Base-by-base conservation (phyloP, 2,888 invertebrate species). In the Macrophya annulata region DNA sequence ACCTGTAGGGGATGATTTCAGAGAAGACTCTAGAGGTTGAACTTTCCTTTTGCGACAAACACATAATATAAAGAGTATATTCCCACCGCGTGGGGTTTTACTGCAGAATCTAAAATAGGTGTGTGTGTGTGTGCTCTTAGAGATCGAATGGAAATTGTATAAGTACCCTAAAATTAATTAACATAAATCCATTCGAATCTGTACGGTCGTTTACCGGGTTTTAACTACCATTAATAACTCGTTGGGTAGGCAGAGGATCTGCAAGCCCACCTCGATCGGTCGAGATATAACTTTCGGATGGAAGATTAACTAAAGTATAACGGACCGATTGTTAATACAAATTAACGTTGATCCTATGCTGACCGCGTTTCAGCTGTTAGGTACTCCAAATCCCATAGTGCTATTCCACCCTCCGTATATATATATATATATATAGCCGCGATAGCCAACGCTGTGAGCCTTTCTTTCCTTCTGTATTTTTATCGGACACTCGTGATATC, bases 241-340 rank as follows among this genome's bases (percentile, higher is more conserved):
- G 83, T 62, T n/a, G 77, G 40, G 84, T 55, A 65, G 85, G 77
- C 85, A 79, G 55, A 76, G 77, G 48, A 79, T 71, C 40, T 21
- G 43, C n/a, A n/a, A 81, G 43, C 81, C 59, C 21, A 15, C 81
- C 81, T 81, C 86, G 85, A 84, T 87, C 85, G 87, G 25, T 51
- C 43, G 55, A 74, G 83, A 86, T 84, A 79, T 79, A 84, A 85
- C 65, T 82, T 86, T 74, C 84, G 68, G 74, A 79, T 74, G 72
- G 43, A 85, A 79, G 85, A 87, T 84, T 85, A 86, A 84, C 85
- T 62, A 83, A 83, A 85, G 86, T 87, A 87, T 87, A 88, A 87
- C 87, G 83, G 59, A 87, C 55, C 71, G 81, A 81, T 81, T 81
- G 81, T 81, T 81, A 81, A 81, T 59, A 81, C 81, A 43, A 81